Evolutionary conservation across 2,113 vertebrate species (phyloP), one percentile per base, ranked within the genome.

Genomic region (Polypterus bichir): DNA sequence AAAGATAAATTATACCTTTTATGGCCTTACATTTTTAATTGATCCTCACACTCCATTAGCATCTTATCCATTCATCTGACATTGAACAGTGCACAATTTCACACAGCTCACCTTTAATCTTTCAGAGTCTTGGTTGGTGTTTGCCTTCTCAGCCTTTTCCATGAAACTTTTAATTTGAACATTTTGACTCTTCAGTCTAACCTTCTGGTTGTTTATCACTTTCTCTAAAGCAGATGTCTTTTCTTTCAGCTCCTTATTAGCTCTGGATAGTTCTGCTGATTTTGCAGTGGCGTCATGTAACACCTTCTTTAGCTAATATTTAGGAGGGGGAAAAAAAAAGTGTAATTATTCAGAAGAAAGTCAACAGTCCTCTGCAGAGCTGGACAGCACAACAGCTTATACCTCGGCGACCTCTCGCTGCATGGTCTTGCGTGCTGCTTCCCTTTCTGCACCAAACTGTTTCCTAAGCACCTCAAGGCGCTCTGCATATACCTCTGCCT

Each of bases 201-300:
- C 70, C 59, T 64, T 82, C 72, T 77, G 79, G 63, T 61, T 55
- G 47, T 58, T 66, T 60, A 77, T 57, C 0, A 60, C 49, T 47
- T 79, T 71, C 53, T 85, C 76, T 46, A 82, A 67, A 51, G 79
- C 77, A 0, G 9, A 7, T 4, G 76, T 48, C 67, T 80, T 82
- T 59, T 76, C 74, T 46, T 59, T 68, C 54, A 86, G 73, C 60
- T 86, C 78, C 54, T 67, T 70, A 73, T 86, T 88, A 57, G 70
- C 64, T 5, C 46, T 48, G 9, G 76, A 81, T 45, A 84, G 79
- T 61, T 84, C 83, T 52, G 71, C 68, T 10, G 79, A 70, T 56
- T 74, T 73, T 58, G 51, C 67, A 48, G 68, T 79, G 52, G 71
- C 74, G 59, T 77, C 76, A 5, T 82, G 71, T 3, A 81, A 67